Evolutionary conservation across 2,113 vertebrate genomes (phyloP), one percentile per base, ranked within the genome.

Genomic region (Gambusia affinis): DNA sequence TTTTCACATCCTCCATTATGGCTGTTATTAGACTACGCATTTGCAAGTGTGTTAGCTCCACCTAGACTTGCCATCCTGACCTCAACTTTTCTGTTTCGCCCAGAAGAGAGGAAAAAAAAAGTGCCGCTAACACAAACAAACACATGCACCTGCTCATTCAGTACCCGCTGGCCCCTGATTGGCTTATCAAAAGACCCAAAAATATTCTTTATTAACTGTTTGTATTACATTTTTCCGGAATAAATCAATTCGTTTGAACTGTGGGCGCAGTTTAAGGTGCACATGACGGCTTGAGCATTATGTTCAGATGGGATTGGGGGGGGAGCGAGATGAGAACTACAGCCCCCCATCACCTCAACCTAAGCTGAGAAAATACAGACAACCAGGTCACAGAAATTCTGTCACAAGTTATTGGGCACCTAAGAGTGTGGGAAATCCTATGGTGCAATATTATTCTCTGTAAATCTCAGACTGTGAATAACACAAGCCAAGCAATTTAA

Each of bases 401-500:
- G 88, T 92, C 90, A 91, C 89, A 91, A 93, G 91, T 94, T 93
- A 94, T 93, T 94, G 92, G 92, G 90, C 89, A 91, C 86, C 92
- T 94, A 92, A 94, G 89, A 91, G 90, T 90, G 92, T 87, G 89
- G 88, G 90, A 93, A 93, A 94, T 93, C 92, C 92, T 89, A 74
- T 37, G 67, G 86, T 86, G 90, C 91, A 92, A 91, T 92, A 93
- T 92, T 94, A 93, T 92, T 93, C 92, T 87, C 86, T 84, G 92
- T 92, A 92, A 93, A 95, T 93, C 92, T 93, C 91, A 85, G 90
- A 91, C 90, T 92, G 92, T 93, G 94, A 95, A 95, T 94, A 95
- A 94, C 93, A 93, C 90, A 91, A 94, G 92, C 89, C 90, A 91
- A 92, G 93, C 93, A 94, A 93, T 95, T 93, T 94, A 90, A 79